phyloP scores from a whole-genome alignment of 2,888 invertebrate species.

The Stenotaenia linearis region DNA sequence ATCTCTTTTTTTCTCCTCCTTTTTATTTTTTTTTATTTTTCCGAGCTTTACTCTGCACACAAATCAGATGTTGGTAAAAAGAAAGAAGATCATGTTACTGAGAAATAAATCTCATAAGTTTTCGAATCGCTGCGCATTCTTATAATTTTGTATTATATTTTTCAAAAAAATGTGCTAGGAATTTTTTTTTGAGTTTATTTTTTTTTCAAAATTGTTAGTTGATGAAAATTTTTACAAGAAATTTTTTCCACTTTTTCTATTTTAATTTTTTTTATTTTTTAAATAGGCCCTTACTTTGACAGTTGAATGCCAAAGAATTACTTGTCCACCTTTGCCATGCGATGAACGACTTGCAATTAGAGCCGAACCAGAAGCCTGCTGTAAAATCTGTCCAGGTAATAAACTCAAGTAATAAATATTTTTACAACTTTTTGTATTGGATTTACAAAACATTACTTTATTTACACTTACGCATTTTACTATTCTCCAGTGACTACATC shows the following conservation, averaged over 20 bases:
- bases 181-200: too few species aligned
- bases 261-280: neutral
- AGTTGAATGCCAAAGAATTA: conserved; percentile 68
- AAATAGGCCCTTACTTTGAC: conserved; percentile 59
- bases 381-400: conserved; percentile 65
- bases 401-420: neutral
- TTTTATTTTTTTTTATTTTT: neutral
- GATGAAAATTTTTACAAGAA: too few species aligned
- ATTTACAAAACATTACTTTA: too few species aligned
- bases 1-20: neutral
- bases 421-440: too few species aligned
- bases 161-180: too few species aligned
- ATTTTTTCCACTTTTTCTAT: too few species aligned
- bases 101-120: neutral
- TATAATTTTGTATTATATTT: too few species aligned
- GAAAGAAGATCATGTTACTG: neutral
- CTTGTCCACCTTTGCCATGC: conserved; percentile 68
- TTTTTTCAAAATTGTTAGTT: too few species aligned
- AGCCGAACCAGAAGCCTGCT: conserved; percentile 71
- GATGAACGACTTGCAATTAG: conserved; percentile 66
- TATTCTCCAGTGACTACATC: neutral
- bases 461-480: neutral
- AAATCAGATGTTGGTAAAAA: neutral
- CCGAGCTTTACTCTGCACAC: neutral
- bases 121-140: neutral